Conservation (phyloP, 2,888 invertebrate genomes). For the Euplagia quadripunctaria region DNA sequence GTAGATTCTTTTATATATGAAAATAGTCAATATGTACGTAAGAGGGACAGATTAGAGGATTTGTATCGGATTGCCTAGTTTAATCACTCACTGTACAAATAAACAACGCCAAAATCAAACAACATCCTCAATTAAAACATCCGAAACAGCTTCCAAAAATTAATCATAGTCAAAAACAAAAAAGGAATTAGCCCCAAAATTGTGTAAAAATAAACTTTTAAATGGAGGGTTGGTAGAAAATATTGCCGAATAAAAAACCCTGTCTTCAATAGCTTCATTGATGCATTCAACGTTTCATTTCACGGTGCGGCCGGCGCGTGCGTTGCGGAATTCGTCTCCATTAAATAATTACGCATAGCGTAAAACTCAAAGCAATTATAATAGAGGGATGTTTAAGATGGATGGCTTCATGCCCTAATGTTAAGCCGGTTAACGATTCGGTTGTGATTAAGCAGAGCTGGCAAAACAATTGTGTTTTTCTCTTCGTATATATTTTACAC, state of each 20-base stretch:
- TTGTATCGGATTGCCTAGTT: background rate
- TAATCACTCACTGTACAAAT: background rate
- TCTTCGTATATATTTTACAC: background rate
- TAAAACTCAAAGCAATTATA: constrained; percentile 55
- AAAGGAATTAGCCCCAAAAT: constrained; percentile 31
- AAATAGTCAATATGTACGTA: background rate
- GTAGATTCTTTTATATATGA: background rate
- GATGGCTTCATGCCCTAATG: constrained; percentile 40
- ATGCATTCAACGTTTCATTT: constrained; percentile 80
- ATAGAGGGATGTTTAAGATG: constrained; percentile 53
- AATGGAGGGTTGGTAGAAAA: constrained; percentile 43
- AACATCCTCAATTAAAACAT: constrained; percentile 50
- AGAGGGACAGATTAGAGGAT: background rate
- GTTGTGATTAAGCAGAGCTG: constrained; percentile 19
- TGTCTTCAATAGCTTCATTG: constrained; percentile 63
- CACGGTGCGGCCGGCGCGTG: constrained; percentile 71
- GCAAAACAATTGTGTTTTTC: constrained; percentile 2
- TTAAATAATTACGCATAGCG: constrained; percentile 76
- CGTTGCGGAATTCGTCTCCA: constrained; percentile 77
- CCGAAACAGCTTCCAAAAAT: constrained; percentile 45
- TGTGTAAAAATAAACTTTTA: constrained; percentile 39
- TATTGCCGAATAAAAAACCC: constrained; percentile 58
- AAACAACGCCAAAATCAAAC: constrained; percentile 36
- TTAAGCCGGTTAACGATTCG: constrained; percentile 39
- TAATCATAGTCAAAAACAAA: constrained; percentile 46